Evolutionary conservation across 1,140 invertebrate species (phyloP).

Genomic region (Wiebesia pumilae): DNA sequence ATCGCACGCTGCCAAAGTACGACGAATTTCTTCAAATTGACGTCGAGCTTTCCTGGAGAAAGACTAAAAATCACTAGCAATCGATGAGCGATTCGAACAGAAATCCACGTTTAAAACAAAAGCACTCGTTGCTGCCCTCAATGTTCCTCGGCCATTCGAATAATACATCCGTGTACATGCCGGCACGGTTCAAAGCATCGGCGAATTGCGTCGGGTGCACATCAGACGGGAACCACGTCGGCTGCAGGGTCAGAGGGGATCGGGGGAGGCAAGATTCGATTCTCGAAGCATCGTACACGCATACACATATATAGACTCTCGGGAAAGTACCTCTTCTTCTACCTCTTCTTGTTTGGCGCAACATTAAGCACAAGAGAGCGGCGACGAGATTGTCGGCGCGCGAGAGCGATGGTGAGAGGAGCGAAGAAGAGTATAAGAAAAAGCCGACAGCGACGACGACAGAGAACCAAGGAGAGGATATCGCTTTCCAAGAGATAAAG

Average conservation of each 20-base stretch:
- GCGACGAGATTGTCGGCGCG: constrained; percentile 25
- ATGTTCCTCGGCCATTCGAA: neutral
- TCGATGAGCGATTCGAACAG: neutral
- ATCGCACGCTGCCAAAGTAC: too few species aligned
- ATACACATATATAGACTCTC: neutral
- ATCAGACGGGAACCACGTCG: neutral
- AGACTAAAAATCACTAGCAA: neutral
- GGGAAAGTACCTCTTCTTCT: neutral
- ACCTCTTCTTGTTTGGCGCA: constrained; percentile 1
- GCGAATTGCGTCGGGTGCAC: constrained; percentile 41
- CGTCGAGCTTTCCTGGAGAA: neutral
- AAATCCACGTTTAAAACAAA: constrained; percentile 30
- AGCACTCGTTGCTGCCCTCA: neutral
- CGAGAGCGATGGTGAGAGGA: neutral
- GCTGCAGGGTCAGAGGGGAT: neutral
- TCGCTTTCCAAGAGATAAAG: too few species aligned
- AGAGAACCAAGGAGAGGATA: too few species aligned
- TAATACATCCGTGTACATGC: neutral
- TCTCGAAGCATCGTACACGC: constrained; percentile 16
- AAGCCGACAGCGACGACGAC: neutral
- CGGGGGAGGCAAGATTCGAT: constrained; percentile 32
- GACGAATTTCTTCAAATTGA: neutral
- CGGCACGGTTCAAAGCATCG: constrained; percentile 45
- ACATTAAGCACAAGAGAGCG: neutral
- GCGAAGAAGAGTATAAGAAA: neutral